Percentiles rank a stretch among this genome's conserved stretches.
These are phyloP conservation scores for Andrena minutula DNA, from an alignment of 2,888 invertebrate genomes.

Conservation along the genomic window DNA sequence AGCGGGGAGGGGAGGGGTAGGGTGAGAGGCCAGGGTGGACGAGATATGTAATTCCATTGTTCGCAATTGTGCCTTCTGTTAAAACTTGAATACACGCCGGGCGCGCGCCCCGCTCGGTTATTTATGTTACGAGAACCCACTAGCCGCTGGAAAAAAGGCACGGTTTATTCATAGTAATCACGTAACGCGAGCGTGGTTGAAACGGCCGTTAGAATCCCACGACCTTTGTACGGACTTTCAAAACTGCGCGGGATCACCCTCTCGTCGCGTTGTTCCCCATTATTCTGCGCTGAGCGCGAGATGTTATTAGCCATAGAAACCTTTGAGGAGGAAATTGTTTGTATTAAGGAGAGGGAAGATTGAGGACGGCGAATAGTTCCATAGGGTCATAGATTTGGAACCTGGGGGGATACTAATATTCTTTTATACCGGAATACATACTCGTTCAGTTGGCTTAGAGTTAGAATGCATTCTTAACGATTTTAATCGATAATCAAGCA, in stretches of 20 bases:
- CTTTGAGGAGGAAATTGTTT: too few relatives aligned
- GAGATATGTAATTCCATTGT: conserved; percentile 74
- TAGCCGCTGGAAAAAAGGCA: conserved; percentile 23
- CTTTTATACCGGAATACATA: too few relatives aligned
- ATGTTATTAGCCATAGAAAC: background rate
- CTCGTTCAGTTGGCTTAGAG: too few relatives aligned
- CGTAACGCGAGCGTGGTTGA: background rate
- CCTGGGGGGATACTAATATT: too few relatives aligned
- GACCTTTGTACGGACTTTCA: background rate
- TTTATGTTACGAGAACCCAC: conserved; percentile 53
- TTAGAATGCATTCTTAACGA: too few relatives aligned
- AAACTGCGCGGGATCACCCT: background rate
- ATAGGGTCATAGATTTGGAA: too few relatives aligned
- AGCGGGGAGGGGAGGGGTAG: too few relatives aligned
- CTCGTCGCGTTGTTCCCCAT: background rate
- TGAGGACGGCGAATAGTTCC: too few relatives aligned
- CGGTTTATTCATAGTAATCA: conserved; percentile 57
- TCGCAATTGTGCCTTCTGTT: conserved; percentile 71
- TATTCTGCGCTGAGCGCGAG: background rate
- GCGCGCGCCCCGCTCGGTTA: conserved; percentile 33
- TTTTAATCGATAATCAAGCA: too few relatives aligned
- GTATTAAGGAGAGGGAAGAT: too few relatives aligned
- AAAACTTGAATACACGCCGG: conserved; percentile 66
- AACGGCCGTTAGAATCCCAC: background rate
- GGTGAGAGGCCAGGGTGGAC: background rate